Evolutionary conservation across 2,113 vertebrate genomes (phyloP), one percentile per base, ranked within the genome.

Genomic region (Ia io): DNA sequence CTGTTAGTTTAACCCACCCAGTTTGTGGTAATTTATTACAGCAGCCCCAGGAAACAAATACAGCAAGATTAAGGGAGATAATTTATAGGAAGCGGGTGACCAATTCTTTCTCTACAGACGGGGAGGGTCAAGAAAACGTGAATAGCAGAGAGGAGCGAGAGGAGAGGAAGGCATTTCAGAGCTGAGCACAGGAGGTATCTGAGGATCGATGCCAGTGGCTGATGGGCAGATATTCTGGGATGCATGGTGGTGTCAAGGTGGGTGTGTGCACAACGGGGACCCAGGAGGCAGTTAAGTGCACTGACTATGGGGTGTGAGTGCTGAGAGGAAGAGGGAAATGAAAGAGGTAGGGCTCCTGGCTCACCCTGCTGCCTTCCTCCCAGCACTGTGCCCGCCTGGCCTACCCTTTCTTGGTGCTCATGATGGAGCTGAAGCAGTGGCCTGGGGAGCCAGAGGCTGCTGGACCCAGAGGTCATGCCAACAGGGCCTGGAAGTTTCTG

Each of bases 191-290:
- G 63, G 51, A 44, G 42, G 32, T 16, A 12, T 30, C 28, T 47
- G 73, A 25, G 42, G 22, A 61, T 20, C 1, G 10, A 74, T 0
- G 12, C 40, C 0, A 1, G 6, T 28, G 42, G 59, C 35, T 2
- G 7, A 3, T 0, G n/a, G 44, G 56, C 14, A 78, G 28, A 37
- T 40, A 61, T 32, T 59, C 20, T 49, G 9, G 71, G 51, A 37
- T 71, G 25, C 16, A 18, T 3, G 1, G 82, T 13, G 9, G 40
- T 20, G 22, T 35, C 0, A 1, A 23, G 80, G 47, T 40, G 30
- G 13, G 35, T 22, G 23, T 16, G 25, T 32, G 47, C 7, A 2
- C 49, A 44, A 20, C 6, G 16, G 42, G 65, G n/a, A 6, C 17
- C n/a, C 76, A 74, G 56, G 61, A 78, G n/a, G 51, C 44, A 83